Percentiles rank a stretch among this genome's conserved stretches.
These are phyloP conservation scores for Galagoides demidoff DNA, from an alignment of 2,797 vertebrate genomes.

Conservation along the genomic window DNA sequence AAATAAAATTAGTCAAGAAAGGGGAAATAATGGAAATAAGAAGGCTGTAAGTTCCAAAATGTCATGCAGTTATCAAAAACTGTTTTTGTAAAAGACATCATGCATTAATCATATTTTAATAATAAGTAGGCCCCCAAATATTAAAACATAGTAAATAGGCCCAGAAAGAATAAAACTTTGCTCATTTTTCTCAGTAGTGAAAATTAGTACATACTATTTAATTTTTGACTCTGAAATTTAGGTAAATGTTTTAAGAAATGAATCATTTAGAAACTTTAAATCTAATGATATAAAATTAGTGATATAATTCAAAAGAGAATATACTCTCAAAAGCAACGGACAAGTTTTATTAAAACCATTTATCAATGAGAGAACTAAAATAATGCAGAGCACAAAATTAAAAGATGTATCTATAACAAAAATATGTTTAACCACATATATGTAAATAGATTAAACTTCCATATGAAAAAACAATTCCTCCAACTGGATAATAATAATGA, in stretches of 20 bases:
- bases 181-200: not conserved
- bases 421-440: not conserved
- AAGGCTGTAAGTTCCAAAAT: not conserved
- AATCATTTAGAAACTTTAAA: not conserved
- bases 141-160: not conserved
- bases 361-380: not conserved
- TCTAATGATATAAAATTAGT: not conserved
- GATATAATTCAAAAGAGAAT: not conserved
- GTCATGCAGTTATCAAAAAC: not conserved
- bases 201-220: not conserved
- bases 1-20: not conserved
- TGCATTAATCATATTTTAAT: not conserved
- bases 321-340: not conserved
- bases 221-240: not conserved
- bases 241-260: not conserved
- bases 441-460: not conserved
- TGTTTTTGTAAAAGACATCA: not conserved
- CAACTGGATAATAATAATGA: not conserved
- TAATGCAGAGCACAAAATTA: not conserved
- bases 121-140: not conserved
- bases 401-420: not conserved
- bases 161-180: not conserved
- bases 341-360: not conserved
- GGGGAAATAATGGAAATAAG: not conserved
- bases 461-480: not conserved